Conservation (phyloP, 92 coral and sea anemone genomes). For the Zoanthus gigantus region DNA sequence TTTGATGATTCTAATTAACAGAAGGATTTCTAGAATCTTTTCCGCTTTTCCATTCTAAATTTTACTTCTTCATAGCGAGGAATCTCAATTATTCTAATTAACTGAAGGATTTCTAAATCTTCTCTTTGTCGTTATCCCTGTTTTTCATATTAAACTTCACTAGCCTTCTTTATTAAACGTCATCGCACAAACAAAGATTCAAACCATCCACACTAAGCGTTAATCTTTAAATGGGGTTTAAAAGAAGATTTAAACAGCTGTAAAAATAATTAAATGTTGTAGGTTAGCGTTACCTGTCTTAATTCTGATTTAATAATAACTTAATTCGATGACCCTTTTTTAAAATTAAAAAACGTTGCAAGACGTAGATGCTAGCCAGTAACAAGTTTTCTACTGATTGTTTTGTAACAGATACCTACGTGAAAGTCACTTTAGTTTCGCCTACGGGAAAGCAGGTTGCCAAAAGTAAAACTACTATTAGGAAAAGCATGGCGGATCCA, state of each 20-base stretch:
- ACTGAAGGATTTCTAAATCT: too few species aligned
- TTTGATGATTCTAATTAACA: too few species aligned
- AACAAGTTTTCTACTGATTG: conserved; percentile 41
- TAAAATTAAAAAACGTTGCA: not conserved
- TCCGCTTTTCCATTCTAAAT: too few species aligned
- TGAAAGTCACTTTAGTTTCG: conserved; percentile 94
- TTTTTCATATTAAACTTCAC: too few species aligned
- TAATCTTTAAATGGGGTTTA: not conserved
- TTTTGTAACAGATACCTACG: conserved; percentile 92
- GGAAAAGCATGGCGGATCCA: conserved; percentile 99
- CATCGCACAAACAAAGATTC: too few species aligned
- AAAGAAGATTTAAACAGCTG: not conserved
- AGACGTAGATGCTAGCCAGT: conserved; percentile 10
- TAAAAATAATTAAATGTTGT: not conserved
- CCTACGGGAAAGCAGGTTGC: conserved; percentile 98
- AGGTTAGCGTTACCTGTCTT: not conserved
- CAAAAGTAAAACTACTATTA: conserved; percentile 97
- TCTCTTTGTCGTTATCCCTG: too few species aligned
- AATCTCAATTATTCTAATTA: too few species aligned
- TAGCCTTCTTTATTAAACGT: too few species aligned
- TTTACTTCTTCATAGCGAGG: too few species aligned
- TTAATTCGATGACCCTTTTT: not conserved
- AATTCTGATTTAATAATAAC: not conserved
- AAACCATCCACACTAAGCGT: not conserved
- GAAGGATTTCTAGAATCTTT: too few species aligned